These are phyloP conservation scores for Orthonyx spaldingii DNA, from an alignment of 2,113 vertebrate species.

Conservation along the genomic window DNA sequence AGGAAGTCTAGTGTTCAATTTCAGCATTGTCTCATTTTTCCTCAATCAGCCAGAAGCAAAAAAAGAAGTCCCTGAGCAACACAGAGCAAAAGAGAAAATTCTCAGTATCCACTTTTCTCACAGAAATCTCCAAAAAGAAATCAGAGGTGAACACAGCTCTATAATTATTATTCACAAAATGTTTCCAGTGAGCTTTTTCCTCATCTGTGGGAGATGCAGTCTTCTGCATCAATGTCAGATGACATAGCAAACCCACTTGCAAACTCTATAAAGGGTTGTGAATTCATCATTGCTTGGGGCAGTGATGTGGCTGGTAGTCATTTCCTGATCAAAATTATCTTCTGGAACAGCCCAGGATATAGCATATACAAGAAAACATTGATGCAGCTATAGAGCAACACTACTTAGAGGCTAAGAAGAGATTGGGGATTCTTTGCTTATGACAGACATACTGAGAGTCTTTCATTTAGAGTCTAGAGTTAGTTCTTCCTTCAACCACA, in stretches of 20 bases:
- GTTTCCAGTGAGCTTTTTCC: not conserved
- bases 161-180: not conserved
- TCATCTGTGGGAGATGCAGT: not conserved
- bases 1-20: not conserved
- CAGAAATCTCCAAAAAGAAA: not conserved
- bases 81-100: not conserved
- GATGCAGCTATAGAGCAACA: not conserved
- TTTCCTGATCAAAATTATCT: not conserved
- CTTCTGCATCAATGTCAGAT: not conserved
- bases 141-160: not conserved
- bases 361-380: accelerated
- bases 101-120: not conserved
- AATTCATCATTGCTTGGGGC: not conserved
- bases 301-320: not conserved
- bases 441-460: not conserved
- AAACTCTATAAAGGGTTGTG: not conserved
- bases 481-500: not conserved
- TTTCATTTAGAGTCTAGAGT: not conserved
- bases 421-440: not conserved
- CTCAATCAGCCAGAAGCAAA: not conserved
- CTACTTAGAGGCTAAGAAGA: not conserved
- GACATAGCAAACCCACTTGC: not conserved
- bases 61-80: not conserved
- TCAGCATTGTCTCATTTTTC: conserved; percentile 35
- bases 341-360: not conserved